Base-by-base conservation (phyloP, 2,888 invertebrate species). In the Chrysotoxum bicinctum region DNA sequence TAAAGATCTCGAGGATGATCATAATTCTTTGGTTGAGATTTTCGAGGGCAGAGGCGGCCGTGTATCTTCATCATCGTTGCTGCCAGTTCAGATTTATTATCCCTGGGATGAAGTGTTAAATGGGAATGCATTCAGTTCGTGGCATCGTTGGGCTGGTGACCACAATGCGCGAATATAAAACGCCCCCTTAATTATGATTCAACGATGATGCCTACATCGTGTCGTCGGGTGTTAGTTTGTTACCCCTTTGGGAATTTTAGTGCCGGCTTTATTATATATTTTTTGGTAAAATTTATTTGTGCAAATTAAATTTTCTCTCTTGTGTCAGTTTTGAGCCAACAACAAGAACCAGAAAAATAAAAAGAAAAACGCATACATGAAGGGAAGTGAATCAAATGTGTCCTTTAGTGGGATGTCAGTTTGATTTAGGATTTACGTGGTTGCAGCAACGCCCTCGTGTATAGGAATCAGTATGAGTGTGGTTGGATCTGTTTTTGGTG, bases 111-210 rank as follows among this genome's bases (percentile, higher is more conserved):
- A 23, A 54, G 75, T 69, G 85, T 69, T 73, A 62, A 78, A 50
- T 66, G 77, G 60, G 58, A 69, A 72, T 73, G 68, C 77, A 76
- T 75, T 78, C 54, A 56, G 23, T 43, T 56, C 19, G 56, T 40
- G 21, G 12, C 10, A 2, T 1, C 5, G 45, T 16, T 43, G 70
- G 66, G 16, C 50, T 45, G 81, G 76, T 73, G 72, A 85, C 85
- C 81, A 73, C 81, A 81, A 73, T 69, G 76, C 68, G 58, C 60
- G 62, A 62, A 43, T 62, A 30, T 12, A 62, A 26, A 64, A 81
- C 81, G 85, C 85, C 81, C 81, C 76, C 81, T 81, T 81, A 76
- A 81, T 85, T 85, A 77, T 85, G 85, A 85, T 64, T 81, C 85
- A 85, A 50, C 75, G 79, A 54, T 50, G 62, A 62, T 50, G 66